Evolutionary conservation across 2,888 invertebrate genomes (phyloP).

Genomic region (Patella depressa): DNA sequence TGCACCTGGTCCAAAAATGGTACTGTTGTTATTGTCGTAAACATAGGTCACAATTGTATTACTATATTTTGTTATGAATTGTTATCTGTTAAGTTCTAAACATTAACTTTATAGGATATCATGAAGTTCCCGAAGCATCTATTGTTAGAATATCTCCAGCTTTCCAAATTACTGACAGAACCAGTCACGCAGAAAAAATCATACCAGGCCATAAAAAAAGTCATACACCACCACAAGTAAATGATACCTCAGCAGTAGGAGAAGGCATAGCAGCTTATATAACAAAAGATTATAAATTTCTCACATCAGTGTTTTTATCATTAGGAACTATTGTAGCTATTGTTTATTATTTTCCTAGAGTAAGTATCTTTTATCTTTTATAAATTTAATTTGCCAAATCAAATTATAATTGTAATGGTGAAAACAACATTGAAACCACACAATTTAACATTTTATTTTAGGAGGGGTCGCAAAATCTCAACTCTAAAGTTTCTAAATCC

Average conservation of each 20-base stretch:
- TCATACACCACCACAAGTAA: neutral
- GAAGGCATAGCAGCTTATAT: conserved; percentile 38
- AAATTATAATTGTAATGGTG: no score
- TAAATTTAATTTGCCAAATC: neutral
- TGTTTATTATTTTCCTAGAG: conserved; percentile 56
- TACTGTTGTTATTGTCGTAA: no score
- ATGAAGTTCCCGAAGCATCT: conserved; percentile 66
- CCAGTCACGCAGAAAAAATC: conserved; percentile 38
- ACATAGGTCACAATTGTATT: neutral
- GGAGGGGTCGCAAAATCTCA: no score
- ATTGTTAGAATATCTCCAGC: conserved; percentile 53
- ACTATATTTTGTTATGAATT: conserved; percentile 14
- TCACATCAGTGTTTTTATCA: conserved; percentile 49
- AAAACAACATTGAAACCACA: no score
- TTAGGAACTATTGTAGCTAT: conserved; percentile 52
- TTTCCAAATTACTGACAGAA: conserved; percentile 56
- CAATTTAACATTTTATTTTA: no score
- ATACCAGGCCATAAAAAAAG: conserved; percentile 28
- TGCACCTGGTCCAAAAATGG: no score
- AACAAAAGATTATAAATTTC: conserved; percentile 52
- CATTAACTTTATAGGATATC: conserved; percentile 55
- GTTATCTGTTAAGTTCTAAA: no score
- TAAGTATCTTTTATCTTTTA: conserved; percentile 33
- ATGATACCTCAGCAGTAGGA: conserved; percentile 2
- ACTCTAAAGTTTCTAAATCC: no score